Evolutionary conservation across 2,113 vertebrate genomes (phyloP).

Genomic region (Entosphenus tridentatus): DNA sequence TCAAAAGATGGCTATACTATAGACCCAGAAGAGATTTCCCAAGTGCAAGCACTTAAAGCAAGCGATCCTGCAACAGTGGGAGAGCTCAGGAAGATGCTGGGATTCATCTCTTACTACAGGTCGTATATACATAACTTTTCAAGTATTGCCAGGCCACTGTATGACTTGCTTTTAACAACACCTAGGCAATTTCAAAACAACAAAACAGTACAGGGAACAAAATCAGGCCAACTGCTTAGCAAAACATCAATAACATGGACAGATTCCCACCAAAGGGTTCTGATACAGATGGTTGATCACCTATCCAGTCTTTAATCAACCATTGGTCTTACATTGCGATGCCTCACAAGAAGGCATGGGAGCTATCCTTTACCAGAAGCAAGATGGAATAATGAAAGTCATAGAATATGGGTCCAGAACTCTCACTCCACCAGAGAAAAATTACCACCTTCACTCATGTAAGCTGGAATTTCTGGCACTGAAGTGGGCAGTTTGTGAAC

Average conservation of each 20-base stretch:
- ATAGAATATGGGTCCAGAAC: slow-evolving; percentile 7
- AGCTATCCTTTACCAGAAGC: too few relatives aligned
- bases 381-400: not conserved
- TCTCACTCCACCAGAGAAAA: not conserved
- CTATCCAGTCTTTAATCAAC: too few relatives aligned
- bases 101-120: slow-evolving; percentile 2
- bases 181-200: too few relatives aligned
- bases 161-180: not conserved
- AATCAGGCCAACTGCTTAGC: too few relatives aligned
- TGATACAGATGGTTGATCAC: too few relatives aligned
- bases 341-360: too few relatives aligned
- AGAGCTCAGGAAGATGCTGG: not conserved
- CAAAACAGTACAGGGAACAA: too few relatives aligned
- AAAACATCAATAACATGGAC: too few relatives aligned
- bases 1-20: not conserved
- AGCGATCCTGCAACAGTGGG: not conserved
- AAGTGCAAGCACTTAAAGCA: slow-evolving; percentile 10
- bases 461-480: not conserved
- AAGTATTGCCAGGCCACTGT: not conserved
- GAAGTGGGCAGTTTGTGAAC: not conserved
- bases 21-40: slow-evolving; percentile 1
- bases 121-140: too few relatives aligned
- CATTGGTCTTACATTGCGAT: too few relatives aligned
- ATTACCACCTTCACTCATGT: slow-evolving; percentile 4
- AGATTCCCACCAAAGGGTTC: too few relatives aligned